phyloP scores from a whole-genome alignment of 2,797 vertebrate species.

The Fundulus diaphanus region DNA sequence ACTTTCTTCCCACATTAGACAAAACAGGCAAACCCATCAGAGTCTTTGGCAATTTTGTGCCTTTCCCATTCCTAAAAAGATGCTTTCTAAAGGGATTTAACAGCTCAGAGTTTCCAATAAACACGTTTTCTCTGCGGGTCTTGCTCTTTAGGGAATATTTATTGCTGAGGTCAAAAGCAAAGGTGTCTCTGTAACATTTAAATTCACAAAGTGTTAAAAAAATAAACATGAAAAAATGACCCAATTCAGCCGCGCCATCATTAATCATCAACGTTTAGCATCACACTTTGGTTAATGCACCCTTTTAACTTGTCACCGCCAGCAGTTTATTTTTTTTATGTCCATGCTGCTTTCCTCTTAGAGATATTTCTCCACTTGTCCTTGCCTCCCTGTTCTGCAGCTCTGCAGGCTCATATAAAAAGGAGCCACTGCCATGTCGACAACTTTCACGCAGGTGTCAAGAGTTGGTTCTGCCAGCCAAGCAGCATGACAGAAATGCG shows the following conservation, averaged over 20 bases:
- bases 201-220: slow-evolving; percentile 4
- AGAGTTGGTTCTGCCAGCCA: slow-evolving; percentile 40
- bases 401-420: slow-evolving; percentile 45
- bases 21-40: slow-evolving; percentile 18
- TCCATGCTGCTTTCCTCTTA: slow-evolving; percentile 29
- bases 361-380: slow-evolving; percentile 38
- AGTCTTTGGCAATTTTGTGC: slow-evolving; percentile 24
- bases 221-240: slow-evolving; percentile 40
- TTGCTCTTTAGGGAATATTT: slow-evolving; percentile 10
- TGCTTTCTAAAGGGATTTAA: slow-evolving; percentile 24
- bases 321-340: slow-evolving; percentile 16
- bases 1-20: slow-evolving; percentile 14
- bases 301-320: slow-evolving; percentile 59
- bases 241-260: slow-evolving; percentile 18
- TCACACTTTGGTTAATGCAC: slow-evolving; percentile 34
- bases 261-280: slow-evolving; percentile 35
- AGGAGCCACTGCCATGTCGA: slow-evolving; percentile 60
- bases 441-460: slow-evolving; percentile 52
- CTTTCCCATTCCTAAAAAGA: slow-evolving; percentile 24
- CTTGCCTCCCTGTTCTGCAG: slow-evolving; percentile 23
- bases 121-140: slow-evolving; percentile 32
- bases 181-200: slow-evolving; percentile 14
- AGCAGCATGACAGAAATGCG: slow-evolving; percentile 55
- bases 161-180: slow-evolving; percentile 10
- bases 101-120: slow-evolving; percentile 21